Conservation (phyloP, 2,888 invertebrate genomes). For the Acanthoscelides obtectus region DNA sequence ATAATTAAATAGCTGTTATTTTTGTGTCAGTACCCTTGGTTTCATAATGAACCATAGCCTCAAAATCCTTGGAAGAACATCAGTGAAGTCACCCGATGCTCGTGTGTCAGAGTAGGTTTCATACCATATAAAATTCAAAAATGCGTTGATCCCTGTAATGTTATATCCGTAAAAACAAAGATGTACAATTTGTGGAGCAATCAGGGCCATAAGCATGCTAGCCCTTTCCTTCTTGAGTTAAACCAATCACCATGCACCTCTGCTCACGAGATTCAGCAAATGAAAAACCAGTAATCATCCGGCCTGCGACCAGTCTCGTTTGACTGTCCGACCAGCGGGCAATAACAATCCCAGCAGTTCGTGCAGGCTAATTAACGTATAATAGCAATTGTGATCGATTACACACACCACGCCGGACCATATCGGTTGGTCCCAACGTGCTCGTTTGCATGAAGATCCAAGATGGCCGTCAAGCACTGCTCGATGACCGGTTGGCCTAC, state of each 20-base stretch:
- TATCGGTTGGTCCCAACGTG: neutral
- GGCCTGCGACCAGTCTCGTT: neutral
- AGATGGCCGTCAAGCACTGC: neutral
- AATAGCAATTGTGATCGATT: neutral
- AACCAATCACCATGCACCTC: neutral
- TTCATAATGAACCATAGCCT: no score
- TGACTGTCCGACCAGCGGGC: neutral
- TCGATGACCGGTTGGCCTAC: neutral
- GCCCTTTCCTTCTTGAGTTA: neutral
- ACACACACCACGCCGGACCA: neutral
- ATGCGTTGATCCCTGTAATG: no score
- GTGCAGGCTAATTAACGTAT: neutral
- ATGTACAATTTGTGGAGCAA: no score
- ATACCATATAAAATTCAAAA: no score
- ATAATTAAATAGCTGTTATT: no score
- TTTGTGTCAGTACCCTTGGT: no score
- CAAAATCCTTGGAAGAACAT: no score
- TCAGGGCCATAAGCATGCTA: no score
- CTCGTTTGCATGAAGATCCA: neutral
- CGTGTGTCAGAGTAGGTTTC: no score
- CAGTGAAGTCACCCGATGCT: no score
- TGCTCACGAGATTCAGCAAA: neutral
- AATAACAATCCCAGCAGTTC: neutral
- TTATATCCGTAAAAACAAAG: no score
- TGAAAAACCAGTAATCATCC: neutral